These are phyloP conservation scores for Ptilorrhoa leucosticta DNA, from an alignment of 2,113 vertebrate genomes.

Conservation along the genomic window DNA sequence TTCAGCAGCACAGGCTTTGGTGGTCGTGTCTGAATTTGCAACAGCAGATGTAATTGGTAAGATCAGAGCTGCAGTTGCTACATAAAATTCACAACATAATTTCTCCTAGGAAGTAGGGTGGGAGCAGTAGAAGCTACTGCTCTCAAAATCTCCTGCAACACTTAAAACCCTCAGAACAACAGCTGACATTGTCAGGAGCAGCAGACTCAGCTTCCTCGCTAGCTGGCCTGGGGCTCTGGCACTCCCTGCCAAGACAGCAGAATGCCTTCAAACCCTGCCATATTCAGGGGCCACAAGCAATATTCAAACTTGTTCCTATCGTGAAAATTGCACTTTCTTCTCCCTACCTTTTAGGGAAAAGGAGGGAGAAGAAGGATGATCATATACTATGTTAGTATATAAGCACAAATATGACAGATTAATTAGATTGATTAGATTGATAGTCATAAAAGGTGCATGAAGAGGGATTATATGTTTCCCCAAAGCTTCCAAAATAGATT, in stretches of 20 bases:
- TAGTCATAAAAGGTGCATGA: neutral
- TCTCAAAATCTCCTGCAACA: neutral
- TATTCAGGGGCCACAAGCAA: neutral
- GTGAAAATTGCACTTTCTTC: neutral
- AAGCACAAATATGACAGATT: neutral
- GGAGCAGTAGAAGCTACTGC: neutral
- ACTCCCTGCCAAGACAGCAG: slow-evolving; percentile 25
- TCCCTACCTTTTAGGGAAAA: neutral
- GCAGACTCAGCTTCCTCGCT: neutral
- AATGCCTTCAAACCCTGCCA: slow-evolving; percentile 50
- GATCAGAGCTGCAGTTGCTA: neutral
- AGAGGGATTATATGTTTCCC: neutral
- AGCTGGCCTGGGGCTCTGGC: slow-evolving; percentile 12
- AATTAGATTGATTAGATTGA: neutral
- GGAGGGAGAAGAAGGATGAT: neutral
- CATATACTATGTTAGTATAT: neutral
- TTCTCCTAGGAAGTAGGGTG: neutral
- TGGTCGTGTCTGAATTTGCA: neutral
- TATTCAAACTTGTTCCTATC: neutral
- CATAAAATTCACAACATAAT: neutral
- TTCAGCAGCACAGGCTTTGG: neutral
- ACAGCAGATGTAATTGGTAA: neutral
- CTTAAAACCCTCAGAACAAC: slow-evolving; percentile 1
- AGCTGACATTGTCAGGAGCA: slow-evolving; percentile 42
- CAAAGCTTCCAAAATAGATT: neutral